Conservation (phyloP, 2,797 vertebrate species). For the Lutjanus campechanus region DNA sequence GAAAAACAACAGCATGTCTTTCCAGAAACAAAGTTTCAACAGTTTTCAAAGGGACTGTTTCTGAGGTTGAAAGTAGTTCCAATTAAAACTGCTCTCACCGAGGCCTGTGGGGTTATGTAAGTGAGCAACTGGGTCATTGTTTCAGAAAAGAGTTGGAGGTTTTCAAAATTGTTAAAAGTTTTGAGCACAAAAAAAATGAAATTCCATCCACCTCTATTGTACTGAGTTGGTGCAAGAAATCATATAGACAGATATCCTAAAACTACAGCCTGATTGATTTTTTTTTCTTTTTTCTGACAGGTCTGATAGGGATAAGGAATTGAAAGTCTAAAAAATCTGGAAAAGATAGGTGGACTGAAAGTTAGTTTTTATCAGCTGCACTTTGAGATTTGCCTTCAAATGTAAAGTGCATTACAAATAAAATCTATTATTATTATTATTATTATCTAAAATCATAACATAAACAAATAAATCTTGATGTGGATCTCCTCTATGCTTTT, state of each 20-base stretch:
- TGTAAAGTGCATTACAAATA: too few species aligned
- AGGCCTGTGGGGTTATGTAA: neutral
- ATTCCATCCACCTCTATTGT: neutral
- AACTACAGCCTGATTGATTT: neutral
- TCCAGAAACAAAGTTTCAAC: neutral
- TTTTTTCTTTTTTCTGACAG: too few species aligned
- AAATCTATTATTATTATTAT: too few species aligned
- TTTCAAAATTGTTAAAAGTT: neutral
- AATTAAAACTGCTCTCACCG: neutral
- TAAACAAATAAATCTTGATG: neutral
- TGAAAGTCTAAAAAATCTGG: too few species aligned
- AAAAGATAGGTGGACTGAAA: neutral
- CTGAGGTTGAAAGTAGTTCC: neutral
- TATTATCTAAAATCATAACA: neutral
- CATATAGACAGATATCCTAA: neutral
- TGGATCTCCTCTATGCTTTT: neutral
- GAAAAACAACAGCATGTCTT: neutral
- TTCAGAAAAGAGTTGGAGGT: neutral
- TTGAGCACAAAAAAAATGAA: neutral
- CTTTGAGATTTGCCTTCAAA: too few species aligned
- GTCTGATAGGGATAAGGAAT: too few species aligned
- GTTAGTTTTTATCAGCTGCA: neutral
- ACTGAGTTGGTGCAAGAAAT: neutral
- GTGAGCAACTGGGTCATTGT: neutral
- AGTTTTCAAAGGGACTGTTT: conserved; percentile 9